Evolutionary conservation across 2,797 vertebrate species (phyloP), one percentile per base, ranked within the genome.

Genomic region (Gorsachius magnificus): DNA sequence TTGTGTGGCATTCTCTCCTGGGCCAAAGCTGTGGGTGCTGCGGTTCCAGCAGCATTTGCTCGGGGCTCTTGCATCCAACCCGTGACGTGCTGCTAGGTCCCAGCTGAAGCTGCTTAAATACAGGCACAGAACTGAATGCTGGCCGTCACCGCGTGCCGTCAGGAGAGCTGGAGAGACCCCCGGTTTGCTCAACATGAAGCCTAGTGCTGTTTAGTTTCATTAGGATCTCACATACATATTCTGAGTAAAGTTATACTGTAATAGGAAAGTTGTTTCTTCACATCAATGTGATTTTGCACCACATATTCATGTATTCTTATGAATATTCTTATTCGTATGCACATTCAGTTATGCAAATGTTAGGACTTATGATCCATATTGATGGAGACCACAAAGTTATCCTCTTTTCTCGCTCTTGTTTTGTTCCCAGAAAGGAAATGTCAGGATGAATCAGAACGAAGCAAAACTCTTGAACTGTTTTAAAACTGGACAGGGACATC

Each of bases 51-150:
- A 78, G 74, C 3, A 13, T 20, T 69, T 76, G 48, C 38, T 19
- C 0, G 0, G 50, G 57, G 35, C 48, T 83, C 25, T 63, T 43
- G 57, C 35, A 31, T 8, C 64, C 69, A 50, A 0, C 9, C 31
- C 16, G 17, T 3, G 43, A 22, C 5, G 36, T 29, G 65, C 5
- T 4, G 57, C 28, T 41, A 5, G 3, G 43, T 53, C 45, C 64
- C 53, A 50, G 35, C 31, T 83, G 81, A 50, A 16, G 12, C 0
- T 38, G 65, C 66, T 58, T 51, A 43, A 15, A 31, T 0, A 16
- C 45, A 35, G 36, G 16, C 77, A n/a, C 22, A 79, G 57, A 65
- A 43, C 1, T 29, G 54, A n/a, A 11, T 8, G 17, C 17, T 33
- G 81, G 57, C 48, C 20, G 6, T 10, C 26, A 3, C 63, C 33